A percentile compares a stretch with the other conserved stretches of the same genome.
These are phyloP conservation scores for Drosophila truncata DNA, from an alignment of 1,140 invertebrate species.

Conservation along the genomic window DNA sequence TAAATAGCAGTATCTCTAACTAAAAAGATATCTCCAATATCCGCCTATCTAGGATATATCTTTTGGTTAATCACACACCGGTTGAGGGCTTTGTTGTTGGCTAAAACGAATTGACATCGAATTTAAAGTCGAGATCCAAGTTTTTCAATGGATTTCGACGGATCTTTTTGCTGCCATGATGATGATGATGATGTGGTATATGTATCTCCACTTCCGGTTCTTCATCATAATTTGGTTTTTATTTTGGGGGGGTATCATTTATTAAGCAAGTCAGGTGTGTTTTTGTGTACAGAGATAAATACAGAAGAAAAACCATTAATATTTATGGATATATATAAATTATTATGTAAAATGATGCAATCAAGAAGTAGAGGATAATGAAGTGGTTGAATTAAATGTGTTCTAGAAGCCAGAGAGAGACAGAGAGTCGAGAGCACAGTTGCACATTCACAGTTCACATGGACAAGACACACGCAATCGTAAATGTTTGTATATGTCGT, in stretches of 20 bases:
- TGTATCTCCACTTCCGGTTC: constrained; percentile 78
- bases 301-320: constrained; percentile 73
- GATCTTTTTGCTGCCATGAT: constrained; percentile 84
- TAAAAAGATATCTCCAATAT: constrained; percentile 27
- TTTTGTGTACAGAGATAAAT: constrained; percentile 60
- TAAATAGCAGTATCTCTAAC: constrained; percentile 39
- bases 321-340: constrained; percentile 24
- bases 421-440: constrained; percentile 51
- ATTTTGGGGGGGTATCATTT: constrained; percentile 25
- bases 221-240: constrained; percentile 48
- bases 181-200: constrained; percentile 85
- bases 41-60: constrained; percentile 15
- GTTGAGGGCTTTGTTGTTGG: constrained; percentile 65
- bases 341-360: constrained; percentile 44
- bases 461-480: constrained; percentile 36
- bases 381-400: constrained; percentile 51
- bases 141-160: constrained; percentile 84
- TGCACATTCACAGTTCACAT: constrained; percentile 46
- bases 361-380: constrained; percentile 51
- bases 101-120: constrained; percentile 85
- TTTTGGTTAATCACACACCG: constrained; percentile 63
- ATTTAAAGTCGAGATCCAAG: constrained; percentile 85
- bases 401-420: constrained; percentile 35
- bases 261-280: constrained; percentile 54
- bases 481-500: constrained; percentile 16